These are phyloP conservation scores for Dendroctonus valens DNA, from an alignment of 1,140 invertebrate species.

Conservation along the genomic window DNA sequence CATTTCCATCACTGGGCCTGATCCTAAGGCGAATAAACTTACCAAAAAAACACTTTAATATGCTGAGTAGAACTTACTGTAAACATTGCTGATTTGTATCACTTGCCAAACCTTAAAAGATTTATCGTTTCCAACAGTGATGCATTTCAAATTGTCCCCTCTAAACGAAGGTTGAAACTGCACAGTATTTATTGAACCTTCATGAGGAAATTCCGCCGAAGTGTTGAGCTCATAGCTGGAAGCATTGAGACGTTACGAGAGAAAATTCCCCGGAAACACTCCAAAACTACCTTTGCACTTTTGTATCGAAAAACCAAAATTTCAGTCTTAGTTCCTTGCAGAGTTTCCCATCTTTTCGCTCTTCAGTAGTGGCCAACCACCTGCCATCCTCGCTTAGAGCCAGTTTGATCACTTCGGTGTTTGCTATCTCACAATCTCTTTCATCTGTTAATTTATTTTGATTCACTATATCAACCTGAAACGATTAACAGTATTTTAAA, in stretches of 20 bases:
- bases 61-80: conserved; percentile 50
- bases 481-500: conserved; percentile 23
- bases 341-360: conserved; percentile 58
- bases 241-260: conserved; percentile 24
- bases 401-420: conserved; percentile 67
- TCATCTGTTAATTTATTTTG: conserved; percentile 72
- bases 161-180: conserved; percentile 61
- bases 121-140: conserved; percentile 67
- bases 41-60: neutral
- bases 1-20: conserved; percentile 64
- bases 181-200: conserved; percentile 59
- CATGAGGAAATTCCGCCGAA: conserved; percentile 70
- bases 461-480: conserved; percentile 72
- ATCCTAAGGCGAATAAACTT: conserved; percentile 47
- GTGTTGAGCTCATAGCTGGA: conserved; percentile 71
- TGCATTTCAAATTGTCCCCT: conserved; percentile 54
- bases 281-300: conserved; percentile 61
- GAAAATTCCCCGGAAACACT: neutral
- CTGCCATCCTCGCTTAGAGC: conserved; percentile 64
- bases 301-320: conserved; percentile 71
- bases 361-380: conserved; percentile 81
- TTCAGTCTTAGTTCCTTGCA: conserved; percentile 69
- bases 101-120: conserved; percentile 75
- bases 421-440: conserved; percentile 58
- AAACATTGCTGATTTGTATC: conserved; percentile 55